Percentiles rank a stretch among this genome's conserved stretches.
Evolutionary conservation across 2,113 vertebrate species (phyloP).

Genomic region (Andinoacara biseriatus): DNA sequence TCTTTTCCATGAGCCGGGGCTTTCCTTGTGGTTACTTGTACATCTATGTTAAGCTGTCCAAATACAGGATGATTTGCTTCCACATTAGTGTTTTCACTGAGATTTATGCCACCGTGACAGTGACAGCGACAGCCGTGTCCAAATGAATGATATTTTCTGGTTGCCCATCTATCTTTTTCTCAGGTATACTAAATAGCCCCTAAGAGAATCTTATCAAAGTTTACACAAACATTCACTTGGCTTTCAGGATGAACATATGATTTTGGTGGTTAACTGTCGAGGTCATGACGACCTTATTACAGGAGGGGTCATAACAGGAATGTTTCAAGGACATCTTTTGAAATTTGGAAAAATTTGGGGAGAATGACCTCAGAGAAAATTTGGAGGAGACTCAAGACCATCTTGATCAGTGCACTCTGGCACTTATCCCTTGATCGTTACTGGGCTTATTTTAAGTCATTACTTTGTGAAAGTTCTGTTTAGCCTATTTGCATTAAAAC

Average conservation of each 20-base stretch:
- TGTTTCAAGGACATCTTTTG: no score
- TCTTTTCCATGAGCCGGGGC: neutral
- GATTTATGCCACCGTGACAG: neutral
- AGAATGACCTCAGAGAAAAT: neutral
- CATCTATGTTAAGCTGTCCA: conserved; percentile 8
- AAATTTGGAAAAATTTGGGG: neutral
- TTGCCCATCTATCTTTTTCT: neutral
- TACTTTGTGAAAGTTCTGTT: neutral
- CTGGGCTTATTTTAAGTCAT: neutral
- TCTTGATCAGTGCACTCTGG: neutral
- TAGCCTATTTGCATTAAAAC: neutral
- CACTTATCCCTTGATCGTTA: neutral
- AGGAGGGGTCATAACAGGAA: neutral
- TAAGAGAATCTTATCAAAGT: neutral
- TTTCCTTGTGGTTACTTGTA: neutral
- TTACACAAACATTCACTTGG: neutral
- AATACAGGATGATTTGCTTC: neutral
- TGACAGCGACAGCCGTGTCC: neutral
- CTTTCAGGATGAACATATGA: neutral
- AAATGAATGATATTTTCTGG: neutral
- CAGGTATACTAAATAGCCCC: neutral
- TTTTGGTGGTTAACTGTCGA: no score
- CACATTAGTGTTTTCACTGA: neutral
- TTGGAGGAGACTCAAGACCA: neutral
- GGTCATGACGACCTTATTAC: neutral